Conservation (phyloP, 1,140 invertebrate genomes). For the Conus ventricosus region DNA sequence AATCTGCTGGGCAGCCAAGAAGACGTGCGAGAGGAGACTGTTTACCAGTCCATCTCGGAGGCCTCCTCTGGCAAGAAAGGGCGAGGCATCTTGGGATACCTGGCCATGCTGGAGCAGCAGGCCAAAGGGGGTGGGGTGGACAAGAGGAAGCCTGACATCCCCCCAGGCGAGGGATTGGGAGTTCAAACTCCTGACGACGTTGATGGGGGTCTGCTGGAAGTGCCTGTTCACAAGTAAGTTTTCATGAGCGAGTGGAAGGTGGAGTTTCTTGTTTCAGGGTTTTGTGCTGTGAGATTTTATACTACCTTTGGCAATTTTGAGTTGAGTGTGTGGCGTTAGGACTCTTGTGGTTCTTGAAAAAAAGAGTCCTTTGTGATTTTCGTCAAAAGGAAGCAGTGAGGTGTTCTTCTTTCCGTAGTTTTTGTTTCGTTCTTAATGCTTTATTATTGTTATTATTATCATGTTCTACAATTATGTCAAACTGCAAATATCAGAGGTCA, state of each 20-base stretch:
- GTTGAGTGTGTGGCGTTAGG: too few relatives aligned
- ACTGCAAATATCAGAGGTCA: too few relatives aligned
- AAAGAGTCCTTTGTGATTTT: too few relatives aligned
- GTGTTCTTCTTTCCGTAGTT: too few relatives aligned
- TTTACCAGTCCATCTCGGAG: not conserved
- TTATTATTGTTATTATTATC: too few relatives aligned
- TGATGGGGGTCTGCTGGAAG: not conserved
- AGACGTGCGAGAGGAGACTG: slow-evolving; percentile 22
- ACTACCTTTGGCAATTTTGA: too few relatives aligned
- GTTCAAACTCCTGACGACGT: not conserved
- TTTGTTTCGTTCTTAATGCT: too few relatives aligned
- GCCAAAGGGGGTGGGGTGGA: slow-evolving; percentile 46
- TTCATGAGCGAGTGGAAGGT: not conserved
- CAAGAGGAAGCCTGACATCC: slow-evolving; percentile 18
- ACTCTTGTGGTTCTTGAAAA: too few relatives aligned
- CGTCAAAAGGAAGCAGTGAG: too few relatives aligned
- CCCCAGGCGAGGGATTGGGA: not conserved
- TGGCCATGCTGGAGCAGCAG: slow-evolving; percentile 63
- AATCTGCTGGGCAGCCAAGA: slow-evolving; percentile 34
- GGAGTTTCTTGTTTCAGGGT: slow-evolving; percentile 1
- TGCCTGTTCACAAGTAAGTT: not conserved
- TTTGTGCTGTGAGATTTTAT: too few relatives aligned
- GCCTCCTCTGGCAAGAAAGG: slow-evolving; percentile 34
- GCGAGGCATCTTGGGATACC: slow-evolving; percentile 62
- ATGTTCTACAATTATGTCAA: too few relatives aligned